Base-by-base conservation (phyloP, 2,888 invertebrate species). In the Morpho achilles region DNA sequence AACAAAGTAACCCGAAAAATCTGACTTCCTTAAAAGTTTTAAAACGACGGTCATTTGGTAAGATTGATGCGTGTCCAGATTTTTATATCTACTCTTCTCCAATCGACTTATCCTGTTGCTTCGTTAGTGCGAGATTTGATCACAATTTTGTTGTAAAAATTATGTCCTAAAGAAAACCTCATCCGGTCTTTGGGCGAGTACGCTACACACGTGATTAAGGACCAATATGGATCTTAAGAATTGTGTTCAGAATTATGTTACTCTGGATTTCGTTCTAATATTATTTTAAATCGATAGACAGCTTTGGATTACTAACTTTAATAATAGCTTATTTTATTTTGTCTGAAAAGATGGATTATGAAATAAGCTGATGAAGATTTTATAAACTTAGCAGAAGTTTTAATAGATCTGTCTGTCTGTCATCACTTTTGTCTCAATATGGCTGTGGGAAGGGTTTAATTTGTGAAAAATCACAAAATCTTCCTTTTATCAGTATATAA, bases 71-170 rank as follows among this genome's bases (percentile, higher is more conserved):
- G 63, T 67, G 58, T 56, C 68, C 69, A 75, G 75, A 74, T 76
- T 74, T 75, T 77, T 79, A 80, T 82, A 67, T 68, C 65, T 76
- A 76, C 70, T 80, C 79, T 82, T 80, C 81, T 82, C 83, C 82
- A 86, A 80, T 82, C 79, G 79, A 72, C 75, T 74, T 80, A 77
- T 80, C 77, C 73, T 74, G 74, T 77, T 76, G 76, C 76, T 86
- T 87, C 87, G 84, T 87, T 87, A 86, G 84, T 79, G 76, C 77
- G 77, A 78, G 84, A 86, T 84, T 76, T 70, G 82, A 87, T 85
- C 85, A 86, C 84, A 84, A 82, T 88, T 86, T 88, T 87, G 84
- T 88, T 87, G 86, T 88, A 84, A 87, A 87, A 87, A 88, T 88
- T 88, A 88, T 87, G 87, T 87, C 76, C 78, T 76, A 79, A 84